Evolutionary conservation across 2,113 vertebrate genomes (phyloP).

Genomic region (Lasiurus cinereus): DNA sequence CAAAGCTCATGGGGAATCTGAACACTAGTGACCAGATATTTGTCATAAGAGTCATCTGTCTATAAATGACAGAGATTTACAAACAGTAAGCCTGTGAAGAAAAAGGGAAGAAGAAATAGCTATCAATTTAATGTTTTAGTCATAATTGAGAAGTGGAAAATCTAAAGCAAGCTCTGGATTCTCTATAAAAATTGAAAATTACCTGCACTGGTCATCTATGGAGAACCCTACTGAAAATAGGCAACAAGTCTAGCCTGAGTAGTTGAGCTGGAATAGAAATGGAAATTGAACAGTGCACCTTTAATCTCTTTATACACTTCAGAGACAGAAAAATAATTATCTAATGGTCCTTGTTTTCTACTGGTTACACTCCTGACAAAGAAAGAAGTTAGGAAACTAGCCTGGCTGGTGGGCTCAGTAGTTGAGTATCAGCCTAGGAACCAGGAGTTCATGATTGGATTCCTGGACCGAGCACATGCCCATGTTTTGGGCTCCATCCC

Average conservation of each 20-base stretch:
- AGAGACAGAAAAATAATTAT: not conserved
- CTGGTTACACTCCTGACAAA: not conserved
- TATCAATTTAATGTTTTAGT: not conserved
- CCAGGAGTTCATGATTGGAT: too few relatives aligned
- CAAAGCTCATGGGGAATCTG: not conserved
- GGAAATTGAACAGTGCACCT: not conserved
- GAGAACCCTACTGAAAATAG: not conserved
- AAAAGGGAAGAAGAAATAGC: not conserved
- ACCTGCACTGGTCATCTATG: not conserved
- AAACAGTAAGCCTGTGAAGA: not conserved
- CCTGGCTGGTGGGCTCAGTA: too few relatives aligned
- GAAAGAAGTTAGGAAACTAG: not conserved
- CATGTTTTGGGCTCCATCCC: too few relatives aligned
- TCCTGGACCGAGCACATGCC: too few relatives aligned
- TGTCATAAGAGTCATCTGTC: not conserved
- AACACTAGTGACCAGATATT: not conserved
- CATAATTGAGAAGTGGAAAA: not conserved
- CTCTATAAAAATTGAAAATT: slow-evolving; percentile 1
- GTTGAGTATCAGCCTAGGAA: too few relatives aligned
- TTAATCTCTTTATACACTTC: not conserved
- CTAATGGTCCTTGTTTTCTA: not conserved
- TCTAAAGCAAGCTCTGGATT: not conserved
- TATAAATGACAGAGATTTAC: not conserved
- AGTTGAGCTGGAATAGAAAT: not conserved
- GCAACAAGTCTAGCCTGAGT: not conserved